Conservation (phyloP, 1,140 invertebrate genomes). For the Nasonia vitripennis region DNA sequence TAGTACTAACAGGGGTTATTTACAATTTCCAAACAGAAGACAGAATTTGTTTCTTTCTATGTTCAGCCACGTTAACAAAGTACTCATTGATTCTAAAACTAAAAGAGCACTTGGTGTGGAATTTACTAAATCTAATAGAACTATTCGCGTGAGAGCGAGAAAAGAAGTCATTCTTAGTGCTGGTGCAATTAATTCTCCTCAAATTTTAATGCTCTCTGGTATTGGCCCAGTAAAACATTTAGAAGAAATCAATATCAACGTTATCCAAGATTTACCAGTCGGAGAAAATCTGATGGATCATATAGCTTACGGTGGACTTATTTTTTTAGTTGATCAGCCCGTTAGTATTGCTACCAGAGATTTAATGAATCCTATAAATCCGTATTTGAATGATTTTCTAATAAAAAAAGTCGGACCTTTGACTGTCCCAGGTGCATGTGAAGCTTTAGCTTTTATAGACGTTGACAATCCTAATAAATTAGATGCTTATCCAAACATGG, state of each 20-base stretch:
- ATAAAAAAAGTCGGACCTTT: too few relatives aligned
- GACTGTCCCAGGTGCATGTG: not conserved
- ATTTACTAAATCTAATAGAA: slow-evolving; percentile 57
- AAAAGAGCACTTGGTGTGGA: slow-evolving; percentile 35
- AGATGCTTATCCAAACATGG: not conserved
- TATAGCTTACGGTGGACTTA: slow-evolving; percentile 59
- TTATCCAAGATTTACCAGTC: slow-evolving; percentile 75
- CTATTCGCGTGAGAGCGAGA: slow-evolving; percentile 27
- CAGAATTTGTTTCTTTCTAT: slow-evolving; percentile 82
- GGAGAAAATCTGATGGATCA: slow-evolving; percentile 78
- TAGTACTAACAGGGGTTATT: slow-evolving; percentile 82
- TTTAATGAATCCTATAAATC: not conserved
- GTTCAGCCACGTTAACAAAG: slow-evolving; percentile 78
- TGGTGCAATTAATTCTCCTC: slow-evolving; percentile 83
- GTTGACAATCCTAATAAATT: not conserved
- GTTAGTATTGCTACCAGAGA: not conserved
- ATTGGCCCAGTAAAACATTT: slow-evolving; percentile 78
- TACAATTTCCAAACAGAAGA: slow-evolving; percentile 79
- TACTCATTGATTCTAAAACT: slow-evolving; percentile 73
- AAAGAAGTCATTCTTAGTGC: slow-evolving; percentile 82
- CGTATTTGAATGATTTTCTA: not conserved
- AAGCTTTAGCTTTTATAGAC: not conserved
- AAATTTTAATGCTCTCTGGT: slow-evolving; percentile 83
- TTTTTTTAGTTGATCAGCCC: not conserved
- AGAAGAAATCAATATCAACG: slow-evolving; percentile 66